Percentiles rank a stretch among this genome's conserved stretches.
Conservation (phyloP, 2,113 vertebrate genomes). For the Phalacrocorax carbo region DNA sequence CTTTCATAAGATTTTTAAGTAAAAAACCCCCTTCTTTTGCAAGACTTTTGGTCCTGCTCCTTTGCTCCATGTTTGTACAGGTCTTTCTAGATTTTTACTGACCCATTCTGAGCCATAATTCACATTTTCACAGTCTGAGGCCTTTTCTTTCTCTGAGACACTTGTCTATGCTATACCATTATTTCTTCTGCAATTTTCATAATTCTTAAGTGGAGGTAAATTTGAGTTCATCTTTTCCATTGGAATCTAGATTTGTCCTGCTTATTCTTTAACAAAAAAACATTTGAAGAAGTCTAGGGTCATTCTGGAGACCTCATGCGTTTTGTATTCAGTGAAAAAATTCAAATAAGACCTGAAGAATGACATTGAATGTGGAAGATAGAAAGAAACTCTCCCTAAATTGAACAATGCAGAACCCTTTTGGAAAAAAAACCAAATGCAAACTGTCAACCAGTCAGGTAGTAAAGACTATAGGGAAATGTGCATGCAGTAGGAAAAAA, state of each 20-base stretch:
- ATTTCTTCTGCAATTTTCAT: neutral
- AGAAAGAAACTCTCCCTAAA: neutral
- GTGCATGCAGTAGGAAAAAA: neutral
- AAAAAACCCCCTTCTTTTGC: neutral
- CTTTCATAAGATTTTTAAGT: neutral
- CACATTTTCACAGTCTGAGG: neutral
- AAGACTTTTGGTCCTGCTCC: neutral
- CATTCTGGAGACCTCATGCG: neutral
- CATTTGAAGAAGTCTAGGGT: neutral
- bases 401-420: neutral
- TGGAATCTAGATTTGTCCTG: neutral
- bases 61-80: neutral
- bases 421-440: rapidly evolving
- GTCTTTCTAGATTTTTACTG: neutral
- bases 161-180: neutral
- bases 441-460: neutral
- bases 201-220: neutral
- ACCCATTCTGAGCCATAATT: neutral
- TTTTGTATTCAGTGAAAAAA: neutral
- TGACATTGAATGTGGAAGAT: neutral
- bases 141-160: neutral
- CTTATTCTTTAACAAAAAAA: neutral
- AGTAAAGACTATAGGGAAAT: neutral
- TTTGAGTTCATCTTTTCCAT: neutral
- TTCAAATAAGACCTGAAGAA: neutral